Base-by-base conservation (phyloP, 2,888 invertebrate species). In the Lymantria dispar region DNA sequence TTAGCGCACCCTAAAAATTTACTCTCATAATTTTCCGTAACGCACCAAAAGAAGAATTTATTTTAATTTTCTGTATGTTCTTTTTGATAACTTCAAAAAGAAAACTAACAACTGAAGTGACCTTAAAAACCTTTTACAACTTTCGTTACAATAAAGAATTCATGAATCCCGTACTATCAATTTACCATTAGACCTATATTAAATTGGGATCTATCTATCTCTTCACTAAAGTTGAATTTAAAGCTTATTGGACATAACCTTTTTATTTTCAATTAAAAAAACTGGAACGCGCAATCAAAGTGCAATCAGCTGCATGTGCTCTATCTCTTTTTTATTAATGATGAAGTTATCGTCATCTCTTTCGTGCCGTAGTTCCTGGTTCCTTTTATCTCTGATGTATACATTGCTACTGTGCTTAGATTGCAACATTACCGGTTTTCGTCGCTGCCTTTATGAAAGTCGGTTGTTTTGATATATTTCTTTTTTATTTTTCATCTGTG, bases 251-350 rank as follows among this genome's bases (percentile, higher is more conserved):
- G 29, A 45, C 40, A 15, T 15, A 48, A 47, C 29, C 48, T 48
- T 53, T 60, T 56, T 33, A 33, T 33, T 33, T 62, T 63, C 50
- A 62, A 60, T 64, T 49, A 50, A 43, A 53, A n/a, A 53, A 65
- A 52, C 47, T 62, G 50, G 65, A 51, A 50, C 56, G 58, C 45
- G 33, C 60, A 60, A 64, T 64, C 64, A 64, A 64, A 65, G 63
- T 60, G 63, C 60, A 64, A 65, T 64, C 64, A 64, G 60, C 53
- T 53, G 56, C 50, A 53, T 37, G 12, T 45, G 11, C 9, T 54
- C 37, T 50, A 2, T 58, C 60, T 12, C 43, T 50, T 49, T 64
- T 54, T 55, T 7, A 10, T 15, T 7, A 3, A 0, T 22, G 30
- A 7, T 9, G 12, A 43, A 43, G 37, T 0, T 44, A 7, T 33